phyloP scores from a whole-genome alignment of 30 jellyfish, hydroid and myxozoan genomes.

The Hydra vulgaris region DNA sequence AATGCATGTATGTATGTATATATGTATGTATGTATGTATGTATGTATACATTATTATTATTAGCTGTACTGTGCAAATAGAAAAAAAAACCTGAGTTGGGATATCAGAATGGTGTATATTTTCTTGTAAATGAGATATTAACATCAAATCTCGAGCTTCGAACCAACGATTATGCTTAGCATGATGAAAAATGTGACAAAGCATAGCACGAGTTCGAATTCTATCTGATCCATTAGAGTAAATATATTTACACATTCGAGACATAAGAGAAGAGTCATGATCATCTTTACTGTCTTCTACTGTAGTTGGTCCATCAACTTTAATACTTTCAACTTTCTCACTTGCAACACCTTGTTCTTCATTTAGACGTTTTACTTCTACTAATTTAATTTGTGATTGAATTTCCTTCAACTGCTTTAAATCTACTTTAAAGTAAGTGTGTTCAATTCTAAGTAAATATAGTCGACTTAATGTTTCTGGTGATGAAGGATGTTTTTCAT shows the following conservation, averaged over 20 bases:
- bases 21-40: too few relatives aligned
- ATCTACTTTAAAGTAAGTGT: slow-evolving; percentile 76
- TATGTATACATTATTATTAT: too few relatives aligned
- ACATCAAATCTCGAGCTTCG: slow-evolving; percentile 97
- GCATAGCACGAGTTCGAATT: slow-evolving; percentile 94
- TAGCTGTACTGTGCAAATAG: too few relatives aligned
- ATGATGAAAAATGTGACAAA: slow-evolving; percentile 95
- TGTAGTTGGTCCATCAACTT: neutral
- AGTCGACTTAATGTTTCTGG: slow-evolving; percentile 50
- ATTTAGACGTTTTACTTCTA: slow-evolving; percentile 21
- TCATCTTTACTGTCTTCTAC: slow-evolving; percentile 17
- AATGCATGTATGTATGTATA: too few relatives aligned
- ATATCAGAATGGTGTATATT: slow-evolving; percentile 89
- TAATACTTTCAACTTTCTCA: slow-evolving; percentile 33
- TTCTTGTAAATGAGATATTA: slow-evolving; percentile 92
- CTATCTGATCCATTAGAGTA: slow-evolving; percentile 94
- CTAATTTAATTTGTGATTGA: slow-evolving; percentile 16
- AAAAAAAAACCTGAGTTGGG: slow-evolving; percentile 76
- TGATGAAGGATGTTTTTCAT: slow-evolving; percentile 36
- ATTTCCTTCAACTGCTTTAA: slow-evolving; percentile 6
- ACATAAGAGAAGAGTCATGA: slow-evolving; percentile 49
- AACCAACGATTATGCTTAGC: slow-evolving; percentile 96
- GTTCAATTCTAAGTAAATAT: slow-evolving; percentile 85
- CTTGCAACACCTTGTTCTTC: slow-evolving; percentile 25
- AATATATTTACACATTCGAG: slow-evolving; percentile 63